Percentiles rank a stretch among this genome's conserved stretches.
Conservation (phyloP, 1,140 invertebrate genomes). For the Leptonema lineaticorne region DNA sequence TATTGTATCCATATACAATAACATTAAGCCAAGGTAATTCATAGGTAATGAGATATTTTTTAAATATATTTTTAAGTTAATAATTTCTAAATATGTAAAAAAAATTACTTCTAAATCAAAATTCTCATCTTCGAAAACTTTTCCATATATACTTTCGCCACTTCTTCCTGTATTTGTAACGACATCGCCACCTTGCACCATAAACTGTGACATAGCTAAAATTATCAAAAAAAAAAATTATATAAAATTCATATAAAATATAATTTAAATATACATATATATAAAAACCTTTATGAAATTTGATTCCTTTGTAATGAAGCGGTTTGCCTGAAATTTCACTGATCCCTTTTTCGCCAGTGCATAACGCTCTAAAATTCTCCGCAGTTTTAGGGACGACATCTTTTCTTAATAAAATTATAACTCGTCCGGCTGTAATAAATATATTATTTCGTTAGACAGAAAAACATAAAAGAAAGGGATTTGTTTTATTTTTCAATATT, state of each 20-base stretch:
- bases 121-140: constrained; percentile 88
- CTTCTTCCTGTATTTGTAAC: constrained; percentile 79
- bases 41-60: too few species aligned
- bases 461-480: constrained; percentile 18
- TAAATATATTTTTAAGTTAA: too few species aligned
- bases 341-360: constrained; percentile 81
- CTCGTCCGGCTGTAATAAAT: constrained; percentile 68
- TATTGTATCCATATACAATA: too few species aligned
- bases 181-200: constrained; percentile 85
- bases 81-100: too few species aligned
- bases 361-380: constrained; percentile 88
- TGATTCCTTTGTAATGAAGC: constrained; percentile 72
- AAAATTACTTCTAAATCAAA: constrained; percentile 66
- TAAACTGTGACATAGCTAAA: constrained; percentile 71
- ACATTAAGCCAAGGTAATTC: too few species aligned
- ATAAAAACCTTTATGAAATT: constrained; percentile 71
- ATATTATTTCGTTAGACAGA: constrained; percentile 42
- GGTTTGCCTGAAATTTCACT: constrained; percentile 64
- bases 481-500: constrained; percentile 9
- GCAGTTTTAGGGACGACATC: constrained; percentile 87
- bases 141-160: constrained; percentile 93
- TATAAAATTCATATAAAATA: background rate
- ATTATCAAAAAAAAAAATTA: constrained; percentile 39
- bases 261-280: background rate
- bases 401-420: constrained; percentile 78